Conservation (phyloP, 2,888 invertebrate genomes). For the Spisula solida region DNA sequence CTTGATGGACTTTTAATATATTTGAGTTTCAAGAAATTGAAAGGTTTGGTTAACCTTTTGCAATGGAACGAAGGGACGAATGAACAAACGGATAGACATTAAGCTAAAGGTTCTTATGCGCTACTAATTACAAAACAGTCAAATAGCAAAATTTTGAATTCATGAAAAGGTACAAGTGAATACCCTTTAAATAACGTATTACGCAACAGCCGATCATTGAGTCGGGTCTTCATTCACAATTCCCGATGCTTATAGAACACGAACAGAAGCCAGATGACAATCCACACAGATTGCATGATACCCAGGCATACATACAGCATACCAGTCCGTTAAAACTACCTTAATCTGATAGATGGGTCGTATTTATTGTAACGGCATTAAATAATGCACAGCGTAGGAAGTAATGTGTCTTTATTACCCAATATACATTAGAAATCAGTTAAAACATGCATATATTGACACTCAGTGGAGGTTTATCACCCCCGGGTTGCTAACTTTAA, state of each 20-base stretch:
- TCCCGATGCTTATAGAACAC: background rate
- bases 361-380: constrained; percentile 5
- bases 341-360: background rate
- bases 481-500: background rate
- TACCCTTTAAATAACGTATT: no score
- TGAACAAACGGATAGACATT: no score
- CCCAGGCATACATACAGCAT: background rate
- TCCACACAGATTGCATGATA: constrained; percentile 23
- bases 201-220: no score
- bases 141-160: no score
- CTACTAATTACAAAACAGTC: no score
- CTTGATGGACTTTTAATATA: no score
- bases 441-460: constrained; percentile 13
- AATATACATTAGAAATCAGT: constrained; percentile 22
- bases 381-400: background rate
- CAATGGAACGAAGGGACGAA: no score
- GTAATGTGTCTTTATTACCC: constrained; percentile 3
- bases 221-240: background rate
- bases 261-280: background rate
- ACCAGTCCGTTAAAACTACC: background rate
- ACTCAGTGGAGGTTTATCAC: background rate
- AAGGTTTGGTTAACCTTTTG: no score
- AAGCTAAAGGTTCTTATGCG: no score
- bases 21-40: no score
- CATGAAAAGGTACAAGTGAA: no score